Base-by-base conservation (phyloP, 2,888 invertebrate species). In the Bembecia ichneumoniformis region DNA sequence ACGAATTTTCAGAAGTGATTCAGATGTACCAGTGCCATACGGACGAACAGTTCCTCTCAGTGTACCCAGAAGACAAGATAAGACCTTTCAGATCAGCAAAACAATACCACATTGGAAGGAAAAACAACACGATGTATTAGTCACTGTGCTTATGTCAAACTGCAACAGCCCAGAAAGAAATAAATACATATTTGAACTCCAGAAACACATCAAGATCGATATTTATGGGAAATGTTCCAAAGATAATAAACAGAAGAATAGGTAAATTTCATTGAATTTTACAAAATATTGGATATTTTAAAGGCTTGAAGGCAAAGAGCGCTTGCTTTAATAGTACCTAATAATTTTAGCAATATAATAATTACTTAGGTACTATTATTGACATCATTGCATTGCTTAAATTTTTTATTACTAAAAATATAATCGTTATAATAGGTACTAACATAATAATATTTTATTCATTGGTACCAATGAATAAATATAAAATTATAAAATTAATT, bases 1-100 rank as follows among this genome's bases (percentile, higher is more conserved):
- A 9, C 9, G 10, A 50, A 71, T 68, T 67, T 89, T 64, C 72
- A 90, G 93, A 63, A 86, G 78, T 64, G 89, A 90, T 54, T 86
- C 91, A 2, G 92, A 92, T 57, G 80, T 92, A 13, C 91, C 91
- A 0, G 90, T 91, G 3, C 91, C 92, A 0, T 92, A 92, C 51
- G 92, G 91, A 0, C 82, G 91, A 46, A 89, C 90, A 2, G 51
- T 90, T 1, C 58, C 76, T 3, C 52, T 77, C 7, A 51, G 51
- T 4, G 47, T 53, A 16, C 63, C 69, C 4, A 9, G 62, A 28
- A 48, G 57, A 11, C 2, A 36, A 9, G 49, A 53, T 16, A 43
- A 58, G 10, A 52, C 58, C 4, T 3, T 49, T 11, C 44, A 64
- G 11, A 50, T 73, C 58, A 47, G 57, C 4, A 48, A 60, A 44